These are phyloP conservation scores for Cyprinella venusta DNA, from an alignment of 2,797 vertebrate species.

Conservation along the genomic window DNA sequence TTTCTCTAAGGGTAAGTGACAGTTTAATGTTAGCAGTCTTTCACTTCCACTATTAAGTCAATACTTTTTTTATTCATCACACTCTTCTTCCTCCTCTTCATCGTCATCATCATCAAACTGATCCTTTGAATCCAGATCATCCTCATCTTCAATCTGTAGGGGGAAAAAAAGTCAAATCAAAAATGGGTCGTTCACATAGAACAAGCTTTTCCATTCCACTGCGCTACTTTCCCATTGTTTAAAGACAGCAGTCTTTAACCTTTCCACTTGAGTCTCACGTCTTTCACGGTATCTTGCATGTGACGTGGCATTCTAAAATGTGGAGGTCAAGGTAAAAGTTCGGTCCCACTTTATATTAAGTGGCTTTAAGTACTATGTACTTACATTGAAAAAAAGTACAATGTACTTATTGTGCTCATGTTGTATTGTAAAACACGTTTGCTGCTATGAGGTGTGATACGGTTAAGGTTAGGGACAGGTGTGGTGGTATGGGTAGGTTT, in stretches of 20 bases:
- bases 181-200: slow-evolving; percentile 27
- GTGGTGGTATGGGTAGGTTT: no score
- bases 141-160: slow-evolving; percentile 92
- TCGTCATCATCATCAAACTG: slow-evolving; percentile 84
- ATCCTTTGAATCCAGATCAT: slow-evolving; percentile 90
- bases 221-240: not conserved
- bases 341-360: no score
- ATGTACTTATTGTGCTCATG: no score
- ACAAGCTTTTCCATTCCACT: not conserved
- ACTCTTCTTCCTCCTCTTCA: slow-evolving; percentile 76
- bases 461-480: no score
- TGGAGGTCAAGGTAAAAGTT: not conserved
- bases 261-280: rapidly evolving
- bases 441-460: no score
- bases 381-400: no score
- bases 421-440: no score
- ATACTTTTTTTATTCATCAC: slow-evolving; percentile 73
- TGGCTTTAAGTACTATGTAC: no score
- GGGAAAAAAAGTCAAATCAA: slow-evolving; percentile 62
- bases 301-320: not conserved
- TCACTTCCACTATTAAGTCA: slow-evolving; percentile 71
- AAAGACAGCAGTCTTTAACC: not conserved
- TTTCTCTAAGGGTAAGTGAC: slow-evolving; percentile 13
- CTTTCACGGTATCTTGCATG: not conserved
- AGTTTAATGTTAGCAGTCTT: slow-evolving; percentile 36